phyloP scores from a whole-genome alignment of 64 coral and sea anemone species.

The Trachythela sp. region DNA sequence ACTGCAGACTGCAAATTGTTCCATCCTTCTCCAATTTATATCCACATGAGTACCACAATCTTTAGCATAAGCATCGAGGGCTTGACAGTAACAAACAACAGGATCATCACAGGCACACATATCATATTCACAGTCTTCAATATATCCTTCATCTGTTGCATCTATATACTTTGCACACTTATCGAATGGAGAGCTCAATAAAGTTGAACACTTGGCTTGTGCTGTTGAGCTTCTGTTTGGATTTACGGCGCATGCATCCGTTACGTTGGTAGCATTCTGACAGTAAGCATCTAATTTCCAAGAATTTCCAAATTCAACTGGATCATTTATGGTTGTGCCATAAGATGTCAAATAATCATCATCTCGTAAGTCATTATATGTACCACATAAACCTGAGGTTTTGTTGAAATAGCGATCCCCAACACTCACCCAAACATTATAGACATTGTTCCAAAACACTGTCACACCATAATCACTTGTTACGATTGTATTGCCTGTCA shows the following conservation, averaged over 20 bases:
- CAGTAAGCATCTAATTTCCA: background rate
- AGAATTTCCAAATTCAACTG: background rate
- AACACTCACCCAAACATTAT: background rate
- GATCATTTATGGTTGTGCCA: background rate
- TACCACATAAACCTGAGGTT: conserved; percentile 5
- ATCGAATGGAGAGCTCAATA: background rate
- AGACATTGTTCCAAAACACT: background rate
- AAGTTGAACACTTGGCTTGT: background rate
- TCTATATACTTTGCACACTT: background rate
- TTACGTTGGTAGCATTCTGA: background rate
- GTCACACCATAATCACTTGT: background rate
- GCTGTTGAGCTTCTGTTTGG: background rate
- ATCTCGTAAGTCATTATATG: background rate
- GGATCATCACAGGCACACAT: background rate
- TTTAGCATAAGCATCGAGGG: background rate
- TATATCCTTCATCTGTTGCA: background rate
- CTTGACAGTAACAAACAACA: no score
- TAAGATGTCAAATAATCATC: background rate
- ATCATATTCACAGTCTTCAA: conserved; percentile 2
- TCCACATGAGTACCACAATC: background rate
- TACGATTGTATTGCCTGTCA: background rate
- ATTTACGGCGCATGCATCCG: background rate
- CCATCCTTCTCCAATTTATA: background rate
- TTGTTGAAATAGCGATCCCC: background rate
- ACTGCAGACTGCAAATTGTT: background rate